Evolutionary conservation across 1,140 invertebrate genomes (phyloP).

Genomic region (Tachypleus tridentatus): DNA sequence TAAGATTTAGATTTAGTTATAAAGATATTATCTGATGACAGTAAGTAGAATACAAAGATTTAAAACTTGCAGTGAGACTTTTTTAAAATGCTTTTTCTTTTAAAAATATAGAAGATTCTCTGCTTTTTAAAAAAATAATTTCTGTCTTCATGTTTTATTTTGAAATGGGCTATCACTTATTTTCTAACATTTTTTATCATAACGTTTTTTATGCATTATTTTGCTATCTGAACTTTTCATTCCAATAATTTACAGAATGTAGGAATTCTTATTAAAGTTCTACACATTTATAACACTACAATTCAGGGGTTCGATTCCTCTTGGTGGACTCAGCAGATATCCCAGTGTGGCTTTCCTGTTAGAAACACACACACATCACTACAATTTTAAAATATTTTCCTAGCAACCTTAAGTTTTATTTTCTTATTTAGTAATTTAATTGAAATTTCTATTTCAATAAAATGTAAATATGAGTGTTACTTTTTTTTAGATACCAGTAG

Average conservation of each 20-base stretch:
- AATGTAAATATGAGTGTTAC: background rate
- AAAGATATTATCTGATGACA: background rate
- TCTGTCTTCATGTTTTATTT: background rate
- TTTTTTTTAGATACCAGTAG: slow-evolving; percentile 39
- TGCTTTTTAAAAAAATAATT: background rate
- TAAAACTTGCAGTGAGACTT: background rate
- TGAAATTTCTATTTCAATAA: background rate
- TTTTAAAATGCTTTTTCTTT: background rate
- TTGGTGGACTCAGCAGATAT: too few species aligned
- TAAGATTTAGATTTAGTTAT: slow-evolving; percentile 1
- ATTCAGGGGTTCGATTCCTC: too few species aligned
- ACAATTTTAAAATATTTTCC: background rate
- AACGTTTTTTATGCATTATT: too few species aligned
- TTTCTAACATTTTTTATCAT: too few species aligned
- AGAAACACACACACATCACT: background rate
- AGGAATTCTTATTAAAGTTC: too few species aligned
- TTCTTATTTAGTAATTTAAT: background rate
- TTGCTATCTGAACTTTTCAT: too few species aligned
- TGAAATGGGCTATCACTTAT: too few species aligned
- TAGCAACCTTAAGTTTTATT: too few species aligned
- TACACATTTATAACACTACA: too few species aligned
- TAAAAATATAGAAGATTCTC: background rate
- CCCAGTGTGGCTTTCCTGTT: too few species aligned
- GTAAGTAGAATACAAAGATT: background rate
- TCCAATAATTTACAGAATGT: too few species aligned